Evolutionary conservation across 2,113 vertebrate species (phyloP), one percentile per base, ranked within the genome.

Genomic region (Rynchops niger): DNA sequence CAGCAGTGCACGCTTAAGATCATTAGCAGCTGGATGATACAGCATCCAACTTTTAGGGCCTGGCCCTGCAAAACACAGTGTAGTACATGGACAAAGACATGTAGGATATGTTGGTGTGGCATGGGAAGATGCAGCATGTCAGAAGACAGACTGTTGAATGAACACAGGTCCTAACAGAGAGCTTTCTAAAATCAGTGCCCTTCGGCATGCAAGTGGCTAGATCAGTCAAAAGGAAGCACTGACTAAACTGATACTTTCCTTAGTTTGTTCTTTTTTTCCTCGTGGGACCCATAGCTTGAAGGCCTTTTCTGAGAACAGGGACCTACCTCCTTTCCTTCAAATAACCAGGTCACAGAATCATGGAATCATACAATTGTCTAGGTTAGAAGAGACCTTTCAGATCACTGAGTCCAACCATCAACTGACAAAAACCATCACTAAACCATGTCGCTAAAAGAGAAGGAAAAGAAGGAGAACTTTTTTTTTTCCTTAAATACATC

Each of bases 71-170:
- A 65, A 49, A 55, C 25, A 13, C 11, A 15, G n/a, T 27, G 6
- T 23, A 38, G 9, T 20, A 53, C 9, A 5, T 21, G 13, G n/a
- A 8, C 40, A 56, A 45, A 70, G 61, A 12, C 0, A 0, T 19
- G 29, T 30, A 27, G 23, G 43, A 59, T 82, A 38, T 92, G 65
- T 79, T 59, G 56, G 50, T 45, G 20, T 30, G 72, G 55, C 0
- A 0, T 62, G 45, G 38, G 55, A 89, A 43, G 78, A 55, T 53
- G 50, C 34, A 27, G 40, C 32, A 8, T 76, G 40, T 52, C 50
- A 56, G 61, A 80, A 76, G 55, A 20, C 82, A 88, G 52, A 34
- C 47, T 58, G 47, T 22, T 84, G 78, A 73, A 52, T 9, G 77
- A 53, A 13, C 2, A 14, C 50, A 91, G 70, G 25, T 66, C 63